These are phyloP conservation scores for Talpa occidentalis DNA, from an alignment of 2,113 vertebrate genomes.

Conservation along the genomic window DNA sequence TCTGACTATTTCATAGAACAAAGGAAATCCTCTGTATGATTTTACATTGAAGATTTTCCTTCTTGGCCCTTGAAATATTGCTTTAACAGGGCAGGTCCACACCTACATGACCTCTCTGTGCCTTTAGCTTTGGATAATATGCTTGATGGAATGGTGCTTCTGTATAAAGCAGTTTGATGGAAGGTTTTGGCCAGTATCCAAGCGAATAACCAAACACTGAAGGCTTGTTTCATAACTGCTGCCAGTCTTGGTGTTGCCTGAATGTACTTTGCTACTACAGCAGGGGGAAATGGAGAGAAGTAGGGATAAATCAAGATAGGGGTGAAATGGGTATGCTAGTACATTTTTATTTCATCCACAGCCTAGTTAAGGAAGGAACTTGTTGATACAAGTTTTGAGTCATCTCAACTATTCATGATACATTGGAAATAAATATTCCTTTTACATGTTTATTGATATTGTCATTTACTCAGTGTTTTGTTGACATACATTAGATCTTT, in stretches of 20 bases:
- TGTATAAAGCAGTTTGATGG: neutral
- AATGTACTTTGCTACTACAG: neutral
- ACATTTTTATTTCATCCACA: neutral
- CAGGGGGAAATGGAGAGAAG: neutral
- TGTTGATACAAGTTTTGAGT: slow-evolving; percentile 14
- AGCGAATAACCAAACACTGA: neutral
- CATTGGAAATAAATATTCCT: slow-evolving; percentile 57
- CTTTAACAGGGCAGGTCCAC: slow-evolving; percentile 60
- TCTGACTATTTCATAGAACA: slow-evolving; percentile 50
- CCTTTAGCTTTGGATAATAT: slow-evolving; percentile 9
- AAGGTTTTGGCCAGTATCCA: neutral
- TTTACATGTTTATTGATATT: slow-evolving; percentile 56
- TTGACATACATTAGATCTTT: slow-evolving; percentile 63
- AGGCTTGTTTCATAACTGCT: neutral
- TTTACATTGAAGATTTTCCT: slow-evolving; percentile 72
- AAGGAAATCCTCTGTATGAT: slow-evolving; percentile 70
- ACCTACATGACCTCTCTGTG: neutral
- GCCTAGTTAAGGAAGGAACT: neutral
- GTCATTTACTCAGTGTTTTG: slow-evolving; percentile 50
- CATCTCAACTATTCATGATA: slow-evolving; percentile 33
- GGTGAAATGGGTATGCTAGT: neutral
- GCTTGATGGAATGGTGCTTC: neutral
- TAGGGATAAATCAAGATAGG: neutral
- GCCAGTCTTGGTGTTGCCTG: neutral
- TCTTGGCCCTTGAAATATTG: slow-evolving; percentile 72